Percentiles rank a stretch among this genome's conserved stretches.
phyloP scores from a whole-genome alignment of 2,797 vertebrate genomes.

The Lepilemur septentrionalis region DNA sequence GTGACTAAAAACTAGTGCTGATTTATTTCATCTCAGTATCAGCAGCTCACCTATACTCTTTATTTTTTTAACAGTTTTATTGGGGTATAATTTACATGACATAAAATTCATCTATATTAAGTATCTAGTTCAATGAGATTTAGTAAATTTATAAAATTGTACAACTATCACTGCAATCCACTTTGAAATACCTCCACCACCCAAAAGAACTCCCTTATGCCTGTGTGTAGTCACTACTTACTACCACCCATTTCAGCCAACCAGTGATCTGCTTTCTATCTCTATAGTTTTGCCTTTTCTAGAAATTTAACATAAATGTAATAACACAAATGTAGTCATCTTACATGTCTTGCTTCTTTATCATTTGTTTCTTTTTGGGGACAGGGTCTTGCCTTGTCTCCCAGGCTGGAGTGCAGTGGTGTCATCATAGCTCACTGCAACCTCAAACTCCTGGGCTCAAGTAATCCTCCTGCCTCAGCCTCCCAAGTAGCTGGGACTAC shows the following conservation, averaged over 20 bases:
- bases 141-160: not conserved
- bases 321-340: not conserved
- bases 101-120: constrained; percentile 5
- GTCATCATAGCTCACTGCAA: too few relatives aligned
- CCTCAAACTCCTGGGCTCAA: too few relatives aligned
- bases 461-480: too few relatives aligned
- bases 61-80: not conserved
- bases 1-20: not conserved
- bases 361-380: not conserved
- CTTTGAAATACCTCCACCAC: not conserved
- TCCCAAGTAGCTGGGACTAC: too few relatives aligned
- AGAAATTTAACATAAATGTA: not conserved
- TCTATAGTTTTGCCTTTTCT: not conserved
- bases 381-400: not conserved
- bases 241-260: not conserved
- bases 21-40: not conserved
- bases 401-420: too few relatives aligned
- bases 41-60: not conserved
- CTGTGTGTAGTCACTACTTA: not conserved
- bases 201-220: not conserved
- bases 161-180: not conserved
- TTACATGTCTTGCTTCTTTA: not conserved
- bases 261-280: not conserved
- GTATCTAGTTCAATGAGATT: not conserved
- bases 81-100: not conserved